phyloP scores from a whole-genome alignment of 2,888 invertebrate genomes.

The Entomobrya proxima region DNA sequence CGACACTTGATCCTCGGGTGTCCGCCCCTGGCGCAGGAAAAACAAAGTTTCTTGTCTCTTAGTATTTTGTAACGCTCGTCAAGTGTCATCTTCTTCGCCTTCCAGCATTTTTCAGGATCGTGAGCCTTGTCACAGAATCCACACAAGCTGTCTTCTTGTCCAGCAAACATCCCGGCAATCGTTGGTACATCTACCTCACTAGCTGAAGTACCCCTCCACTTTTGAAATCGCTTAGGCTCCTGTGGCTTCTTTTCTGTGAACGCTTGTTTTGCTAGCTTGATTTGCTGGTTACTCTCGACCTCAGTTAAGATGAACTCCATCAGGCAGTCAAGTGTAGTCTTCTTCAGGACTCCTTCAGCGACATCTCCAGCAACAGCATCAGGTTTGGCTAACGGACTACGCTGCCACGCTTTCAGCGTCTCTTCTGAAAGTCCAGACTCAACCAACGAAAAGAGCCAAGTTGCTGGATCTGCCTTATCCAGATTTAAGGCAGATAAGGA shows the following conservation, averaged over 20 bases:
- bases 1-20: background rate
- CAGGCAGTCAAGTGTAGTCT: background rate
- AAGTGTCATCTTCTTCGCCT: background rate
- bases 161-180: background rate
- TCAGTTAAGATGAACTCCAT: background rate
- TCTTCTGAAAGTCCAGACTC: background rate
- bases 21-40: background rate
- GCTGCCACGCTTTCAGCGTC: background rate
- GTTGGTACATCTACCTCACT: background rate
- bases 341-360: too few species aligned
- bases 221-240: background rate
- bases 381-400: background rate
- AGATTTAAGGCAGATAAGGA: too few species aligned
- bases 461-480: background rate
- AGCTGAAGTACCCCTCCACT: background rate
- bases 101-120: background rate
- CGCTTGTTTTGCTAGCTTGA: background rate
- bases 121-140: background rate
- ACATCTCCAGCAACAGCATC: background rate
- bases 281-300: background rate
- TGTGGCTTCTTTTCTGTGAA: background rate
- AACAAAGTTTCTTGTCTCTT: background rate
- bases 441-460: too few species aligned
- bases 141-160: background rate
- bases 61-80: background rate